These are phyloP conservation scores for Automeris io DNA, from an alignment of 2,888 invertebrate species.

Conservation along the genomic window DNA sequence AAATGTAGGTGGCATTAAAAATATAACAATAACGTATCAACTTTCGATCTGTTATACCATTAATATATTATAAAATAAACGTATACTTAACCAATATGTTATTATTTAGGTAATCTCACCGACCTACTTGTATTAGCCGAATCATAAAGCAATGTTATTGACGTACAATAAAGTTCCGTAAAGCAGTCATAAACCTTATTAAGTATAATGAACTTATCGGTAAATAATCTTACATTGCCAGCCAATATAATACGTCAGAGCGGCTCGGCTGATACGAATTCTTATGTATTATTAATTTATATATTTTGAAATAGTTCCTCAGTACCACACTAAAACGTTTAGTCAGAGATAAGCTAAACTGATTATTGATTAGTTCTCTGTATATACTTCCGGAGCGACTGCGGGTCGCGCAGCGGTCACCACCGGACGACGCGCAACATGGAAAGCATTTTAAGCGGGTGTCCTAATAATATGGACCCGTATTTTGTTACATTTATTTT, in stretches of 20 bases:
- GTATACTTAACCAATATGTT: too few relatives aligned
- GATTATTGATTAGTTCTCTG: slow-evolving; percentile 59
- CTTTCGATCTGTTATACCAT: too few relatives aligned
- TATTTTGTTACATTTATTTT: slow-evolving; percentile 67
- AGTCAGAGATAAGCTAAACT: slow-evolving; percentile 41
- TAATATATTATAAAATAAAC: too few relatives aligned
- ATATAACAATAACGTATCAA: too few relatives aligned
- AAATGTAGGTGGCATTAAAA: too few relatives aligned
- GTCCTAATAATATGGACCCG: slow-evolving; percentile 45
- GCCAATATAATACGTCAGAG: too few relatives aligned
- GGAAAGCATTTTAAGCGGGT: slow-evolving; percentile 74
- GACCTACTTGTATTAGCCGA: slow-evolving; percentile 8
- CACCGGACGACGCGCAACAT: slow-evolving; percentile 65
- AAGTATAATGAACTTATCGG: slow-evolving; percentile 35
- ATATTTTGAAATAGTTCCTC: not conserved
- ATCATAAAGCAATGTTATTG: slow-evolving; percentile 20
- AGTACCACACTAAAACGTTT: slow-evolving; percentile 30
- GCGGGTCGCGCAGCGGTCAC: slow-evolving; percentile 24
- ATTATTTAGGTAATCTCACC: not conserved
- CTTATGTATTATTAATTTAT: too few relatives aligned
- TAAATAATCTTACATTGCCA: slow-evolving; percentile 31
- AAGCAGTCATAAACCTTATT: slow-evolving; percentile 31
- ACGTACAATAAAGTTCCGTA: slow-evolving; percentile 20
- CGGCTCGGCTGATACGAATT: too few relatives aligned
- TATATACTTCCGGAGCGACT: slow-evolving; percentile 54